These are phyloP conservation scores for Spheniscus humboldti DNA, from an alignment of 2,797 vertebrate genomes.

Conservation along the genomic window DNA sequence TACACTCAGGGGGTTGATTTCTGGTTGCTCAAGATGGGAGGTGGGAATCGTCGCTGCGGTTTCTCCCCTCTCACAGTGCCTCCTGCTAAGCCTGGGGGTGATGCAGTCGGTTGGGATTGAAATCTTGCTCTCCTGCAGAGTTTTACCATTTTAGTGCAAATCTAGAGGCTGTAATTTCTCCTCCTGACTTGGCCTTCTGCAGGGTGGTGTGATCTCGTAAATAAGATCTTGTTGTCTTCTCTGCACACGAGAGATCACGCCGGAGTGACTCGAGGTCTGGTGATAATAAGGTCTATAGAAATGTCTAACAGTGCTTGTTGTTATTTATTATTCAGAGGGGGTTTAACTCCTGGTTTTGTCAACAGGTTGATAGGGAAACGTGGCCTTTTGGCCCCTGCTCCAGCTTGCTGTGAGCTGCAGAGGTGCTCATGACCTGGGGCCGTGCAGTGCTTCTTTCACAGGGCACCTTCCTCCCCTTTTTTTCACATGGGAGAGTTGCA, in stretches of 20 bases:
- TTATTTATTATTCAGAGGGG: neutral
- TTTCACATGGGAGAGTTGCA: neutral
- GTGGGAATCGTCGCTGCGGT: neutral
- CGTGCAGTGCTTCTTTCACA: neutral
- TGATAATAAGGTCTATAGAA: neutral
- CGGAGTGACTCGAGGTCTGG: accelerated
- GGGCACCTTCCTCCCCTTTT: neutral
- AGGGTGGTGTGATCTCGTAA: neutral
- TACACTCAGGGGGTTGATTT: neutral
- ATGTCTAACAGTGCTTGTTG: neutral
- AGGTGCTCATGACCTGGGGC: neutral
- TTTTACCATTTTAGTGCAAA: neutral
- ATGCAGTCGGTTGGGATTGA: neutral
- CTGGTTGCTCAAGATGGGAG: neutral
- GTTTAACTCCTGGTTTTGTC: neutral
- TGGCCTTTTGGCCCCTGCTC: neutral
- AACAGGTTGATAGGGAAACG: neutral
- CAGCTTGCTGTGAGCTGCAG: neutral
- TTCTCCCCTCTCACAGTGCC: neutral
- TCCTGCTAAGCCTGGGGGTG: neutral
- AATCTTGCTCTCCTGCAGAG: neutral
- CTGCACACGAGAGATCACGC: neutral
- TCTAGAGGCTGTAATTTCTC: neutral
- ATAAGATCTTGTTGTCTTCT: neutral
- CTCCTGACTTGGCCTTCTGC: neutral